Evolutionary conservation across 2,113 vertebrate genomes (phyloP).

Genomic region (Ophthalmolycus amberensis): DNA sequence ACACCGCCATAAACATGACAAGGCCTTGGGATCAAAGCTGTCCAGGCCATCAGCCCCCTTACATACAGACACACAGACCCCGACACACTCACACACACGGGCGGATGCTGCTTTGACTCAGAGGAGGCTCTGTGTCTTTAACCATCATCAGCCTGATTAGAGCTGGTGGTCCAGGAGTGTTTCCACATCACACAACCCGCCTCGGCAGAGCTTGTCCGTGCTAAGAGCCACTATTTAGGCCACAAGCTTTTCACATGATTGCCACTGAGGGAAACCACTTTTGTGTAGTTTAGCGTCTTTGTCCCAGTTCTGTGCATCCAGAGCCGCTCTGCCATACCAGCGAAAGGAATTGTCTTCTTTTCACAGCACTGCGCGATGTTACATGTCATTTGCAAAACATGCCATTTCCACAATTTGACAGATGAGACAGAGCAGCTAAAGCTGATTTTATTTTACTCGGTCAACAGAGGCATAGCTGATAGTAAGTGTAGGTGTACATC

Average conservation of each 20-base stretch:
- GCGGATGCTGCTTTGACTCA: conserved; percentile 50
- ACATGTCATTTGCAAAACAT: background rate
- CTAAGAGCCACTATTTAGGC: conserved; percentile 43
- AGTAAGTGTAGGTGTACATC: background rate
- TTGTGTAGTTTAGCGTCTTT: conserved; percentile 37
- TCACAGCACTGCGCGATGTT: background rate
- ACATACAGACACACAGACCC: conserved; percentile 37
- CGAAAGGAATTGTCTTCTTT: background rate
- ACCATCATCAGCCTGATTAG: conserved; percentile 61
- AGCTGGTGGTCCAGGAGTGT: conserved; percentile 50
- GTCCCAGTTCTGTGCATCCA: conserved; percentile 23
- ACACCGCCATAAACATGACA: conserved; percentile 87
- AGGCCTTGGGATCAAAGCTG: conserved; percentile 82
- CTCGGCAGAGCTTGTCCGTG: conserved; percentile 27
- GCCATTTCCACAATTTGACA: conserved; percentile 13
- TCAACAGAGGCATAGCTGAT: background rate
- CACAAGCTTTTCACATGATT: conserved; percentile 48
- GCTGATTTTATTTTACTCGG: background rate
- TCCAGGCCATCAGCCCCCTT: conserved; percentile 57
- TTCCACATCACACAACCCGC: conserved; percentile 50
- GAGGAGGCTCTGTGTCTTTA: conserved; percentile 60
- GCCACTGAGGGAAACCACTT: conserved; percentile 38
- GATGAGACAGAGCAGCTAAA: background rate
- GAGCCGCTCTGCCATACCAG: conserved; percentile 6
- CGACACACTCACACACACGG: conserved; percentile 19